A percentile compares a stretch with the other conserved stretches of the same genome.
phyloP scores from a whole-genome alignment of 2,797 vertebrate species.

The Lacerta bilineata region DNA sequence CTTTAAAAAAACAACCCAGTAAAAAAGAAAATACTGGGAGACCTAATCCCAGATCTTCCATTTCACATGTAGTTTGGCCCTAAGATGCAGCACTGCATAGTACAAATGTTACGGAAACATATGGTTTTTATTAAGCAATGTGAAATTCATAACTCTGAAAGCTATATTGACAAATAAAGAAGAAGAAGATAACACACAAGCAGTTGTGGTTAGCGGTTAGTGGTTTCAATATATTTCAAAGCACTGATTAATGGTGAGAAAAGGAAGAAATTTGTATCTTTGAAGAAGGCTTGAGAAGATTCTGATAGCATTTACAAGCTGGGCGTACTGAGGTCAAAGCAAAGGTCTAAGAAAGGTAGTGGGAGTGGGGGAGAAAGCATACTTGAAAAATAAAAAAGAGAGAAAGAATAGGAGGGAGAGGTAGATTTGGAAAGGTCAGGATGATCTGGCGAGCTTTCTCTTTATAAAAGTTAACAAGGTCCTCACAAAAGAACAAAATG shows the following conservation, averaged over 20 bases:
- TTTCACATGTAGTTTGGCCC: background rate
- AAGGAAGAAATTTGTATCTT: background rate
- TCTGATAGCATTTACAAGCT: background rate
- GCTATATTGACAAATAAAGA: background rate
- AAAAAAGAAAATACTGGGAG: background rate
- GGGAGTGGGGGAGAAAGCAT: too few relatives aligned
- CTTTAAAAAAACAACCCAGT: background rate
- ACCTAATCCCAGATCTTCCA: background rate
- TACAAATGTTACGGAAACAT: constrained; percentile 50
- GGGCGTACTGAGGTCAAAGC: background rate
- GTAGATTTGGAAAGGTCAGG: constrained; percentile 16
- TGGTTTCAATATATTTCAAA: constrained; percentile 5
- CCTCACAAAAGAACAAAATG: constrained; percentile 11
- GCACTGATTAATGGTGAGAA: background rate
- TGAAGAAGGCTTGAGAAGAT: background rate
- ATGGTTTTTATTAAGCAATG: constrained; percentile 42
- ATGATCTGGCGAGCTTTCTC: constrained; percentile 23
- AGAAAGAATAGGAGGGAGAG: constrained; percentile 15
- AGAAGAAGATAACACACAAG: background rate
- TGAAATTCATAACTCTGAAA: background rate
- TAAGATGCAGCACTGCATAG: constrained; percentile 4
- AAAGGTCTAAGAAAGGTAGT: background rate
- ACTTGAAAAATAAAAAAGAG: background rate
- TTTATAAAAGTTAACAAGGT: constrained; percentile 30
- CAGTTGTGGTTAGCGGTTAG: background rate